Conservation (phyloP, 2,797 vertebrate species). For the Natrix natrix region DNA sequence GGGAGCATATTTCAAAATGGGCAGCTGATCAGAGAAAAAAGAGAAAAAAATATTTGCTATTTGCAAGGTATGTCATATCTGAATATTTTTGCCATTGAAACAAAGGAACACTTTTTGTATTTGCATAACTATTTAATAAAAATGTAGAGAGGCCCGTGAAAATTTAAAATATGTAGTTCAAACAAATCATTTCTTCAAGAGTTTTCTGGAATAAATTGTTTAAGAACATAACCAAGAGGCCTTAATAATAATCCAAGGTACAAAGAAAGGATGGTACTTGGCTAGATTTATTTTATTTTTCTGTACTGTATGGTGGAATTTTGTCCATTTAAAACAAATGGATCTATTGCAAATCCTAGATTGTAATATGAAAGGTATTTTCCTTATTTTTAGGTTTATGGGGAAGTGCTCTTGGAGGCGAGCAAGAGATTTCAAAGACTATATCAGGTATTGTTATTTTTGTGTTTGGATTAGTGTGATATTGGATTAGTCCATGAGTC, state of each 20-base stretch:
- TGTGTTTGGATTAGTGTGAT: background rate
- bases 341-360: background rate
- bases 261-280: background rate
- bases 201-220: background rate
- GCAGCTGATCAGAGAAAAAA: constrained; percentile 41
- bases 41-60: constrained; percentile 71
- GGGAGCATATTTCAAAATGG: constrained; percentile 68
- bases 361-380: background rate
- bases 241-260: background rate
- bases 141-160: background rate
- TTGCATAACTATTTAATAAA: background rate
- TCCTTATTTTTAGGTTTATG: constrained; percentile 27
- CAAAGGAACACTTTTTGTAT: background rate
- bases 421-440: background rate
- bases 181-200: background rate
- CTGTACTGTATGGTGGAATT: background rate
- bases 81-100: background rate
- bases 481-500: background rate
- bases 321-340: background rate
- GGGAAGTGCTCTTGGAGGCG: constrained; percentile 10
- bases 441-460: constrained; percentile 8
- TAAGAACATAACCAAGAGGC: background rate
- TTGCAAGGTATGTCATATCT: constrained; percentile 65
- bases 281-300: background rate
- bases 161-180: background rate